These are phyloP conservation scores for Lysandra bellargus DNA, from an alignment of 2,888 invertebrate genomes.

Conservation along the genomic window DNA sequence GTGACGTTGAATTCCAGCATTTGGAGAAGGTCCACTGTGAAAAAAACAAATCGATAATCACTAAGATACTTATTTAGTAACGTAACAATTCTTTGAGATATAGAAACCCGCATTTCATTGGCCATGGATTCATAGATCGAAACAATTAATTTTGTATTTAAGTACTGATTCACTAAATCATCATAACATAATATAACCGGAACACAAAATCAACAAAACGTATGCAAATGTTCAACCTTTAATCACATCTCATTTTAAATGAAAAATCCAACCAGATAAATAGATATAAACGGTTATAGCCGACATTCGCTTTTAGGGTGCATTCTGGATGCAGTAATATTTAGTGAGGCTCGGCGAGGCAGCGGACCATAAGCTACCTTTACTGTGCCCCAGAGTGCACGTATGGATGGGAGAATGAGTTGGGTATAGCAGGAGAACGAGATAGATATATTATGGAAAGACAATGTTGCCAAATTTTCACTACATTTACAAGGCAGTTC, in stretches of 20 bases:
- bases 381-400: conserved; percentile 60
- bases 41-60: conserved; percentile 40
- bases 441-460: not conserved
- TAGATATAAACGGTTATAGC: conserved; percentile 7
- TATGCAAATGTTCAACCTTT: not conserved
- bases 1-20: conserved; percentile 98
- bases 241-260: conserved; percentile 31
- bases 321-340: conserved; percentile 23
- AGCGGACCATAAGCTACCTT: conserved; percentile 54
- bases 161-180: not conserved
- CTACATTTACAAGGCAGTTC: not conserved
- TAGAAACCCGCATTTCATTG: too few relatives aligned
- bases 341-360: conserved; percentile 19
- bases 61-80: not conserved
- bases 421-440: not conserved
- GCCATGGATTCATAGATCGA: too few relatives aligned
- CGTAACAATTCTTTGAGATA: too few relatives aligned
- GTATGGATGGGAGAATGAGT: conserved; percentile 36
- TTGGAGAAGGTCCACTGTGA: conserved; percentile 97
- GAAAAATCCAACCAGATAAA: conserved; percentile 26
- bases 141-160: not conserved
- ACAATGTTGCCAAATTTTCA: not conserved
- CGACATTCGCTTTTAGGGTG: conserved; percentile 2
- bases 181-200: not conserved
- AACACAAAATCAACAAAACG: not conserved